Evolutionary conservation across 2,888 invertebrate species (phyloP), one percentile per base, ranked within the genome.

Genomic region (Pardosa pseudoannulata): DNA sequence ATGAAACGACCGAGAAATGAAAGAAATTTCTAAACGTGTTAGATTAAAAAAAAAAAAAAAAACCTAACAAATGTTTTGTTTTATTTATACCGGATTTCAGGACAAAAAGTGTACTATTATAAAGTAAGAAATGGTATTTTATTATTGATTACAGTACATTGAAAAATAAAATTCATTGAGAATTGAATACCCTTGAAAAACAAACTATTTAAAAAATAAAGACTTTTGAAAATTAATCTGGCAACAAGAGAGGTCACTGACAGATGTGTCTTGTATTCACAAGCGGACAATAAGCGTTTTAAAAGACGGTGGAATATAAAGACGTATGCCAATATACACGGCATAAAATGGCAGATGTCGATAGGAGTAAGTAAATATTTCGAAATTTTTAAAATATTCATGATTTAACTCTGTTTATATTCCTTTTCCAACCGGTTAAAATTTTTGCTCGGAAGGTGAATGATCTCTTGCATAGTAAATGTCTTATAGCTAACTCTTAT

Each of bases 391-490:
- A 1, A 29, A 6, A 65, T 3, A 29, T 6, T 13, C 1, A 29
- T 31, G 31, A 0, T 65, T 29, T 31, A 29, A 0, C 1, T 29
- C 2, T 31, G 6, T 19, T 3, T 29, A 1, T 6, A 29, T 13
- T 65, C 29, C 29, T 65, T 65, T 56, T 23, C 5, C 11, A 46
- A 81, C 67, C 68, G 73, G 73, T 68, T 75, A 13, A 31, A 70
- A 75, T 70, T 75, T 32, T 50, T 81, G 74, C 56, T 62, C 64
- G 27, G 19, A 81, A 67, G 82, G 83, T 85, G 78, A 85, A 85
- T 79, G 83, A 85, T 85, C 83, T 68, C 70, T 56, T 23, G 19
- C 23, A 23, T 23, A 56, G 11, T 23, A 23, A 23, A 23, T 56
- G 23, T 16, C 2, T 56, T 56, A 23, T 16, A 56, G 6, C 23